Conservation (phyloP, 2,888 invertebrate genomes). For the Acronicta psi region DNA sequence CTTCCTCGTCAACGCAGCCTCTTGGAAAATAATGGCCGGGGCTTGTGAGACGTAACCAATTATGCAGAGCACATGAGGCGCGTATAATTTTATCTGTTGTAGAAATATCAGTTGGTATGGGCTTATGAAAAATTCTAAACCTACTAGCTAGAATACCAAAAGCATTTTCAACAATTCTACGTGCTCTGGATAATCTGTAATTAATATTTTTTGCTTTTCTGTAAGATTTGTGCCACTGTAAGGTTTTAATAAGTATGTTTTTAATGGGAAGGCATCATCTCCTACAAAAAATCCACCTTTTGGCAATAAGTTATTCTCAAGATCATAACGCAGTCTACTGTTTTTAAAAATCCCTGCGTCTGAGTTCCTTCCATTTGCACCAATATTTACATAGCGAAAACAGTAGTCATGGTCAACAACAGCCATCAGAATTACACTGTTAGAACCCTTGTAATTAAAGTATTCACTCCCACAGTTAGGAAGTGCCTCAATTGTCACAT, state of each 20-base stretch:
- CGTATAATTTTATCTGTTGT: slow-evolving; percentile 35
- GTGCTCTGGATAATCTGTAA: slow-evolving; percentile 25
- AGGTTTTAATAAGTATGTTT: slow-evolving; percentile 7
- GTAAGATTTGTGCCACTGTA: slow-evolving; percentile 2
- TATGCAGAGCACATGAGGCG: slow-evolving; percentile 31
- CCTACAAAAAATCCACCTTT: slow-evolving; percentile 7
- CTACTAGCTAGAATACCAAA: slow-evolving; percentile 46
- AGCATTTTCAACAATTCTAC: slow-evolving; percentile 45
- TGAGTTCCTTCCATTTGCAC: slow-evolving; percentile 25
- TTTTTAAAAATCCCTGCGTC: slow-evolving; percentile 25
- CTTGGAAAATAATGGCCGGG: too few relatives aligned
- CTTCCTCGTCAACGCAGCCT: too few relatives aligned
- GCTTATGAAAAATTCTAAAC: slow-evolving; percentile 43
- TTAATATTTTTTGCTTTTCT: slow-evolving; percentile 17
- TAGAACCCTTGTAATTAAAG: slow-evolving; percentile 27
- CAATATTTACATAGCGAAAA: slow-evolving; percentile 19
- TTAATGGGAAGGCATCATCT: slow-evolving; percentile 10
- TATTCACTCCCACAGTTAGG: slow-evolving; percentile 22
- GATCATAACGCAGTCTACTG: slow-evolving; percentile 5
- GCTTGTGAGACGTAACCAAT: too few relatives aligned
- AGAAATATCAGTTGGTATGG: slow-evolving; percentile 29
- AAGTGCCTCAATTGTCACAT: slow-evolving; percentile 34
- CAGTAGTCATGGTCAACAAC: too few relatives aligned
- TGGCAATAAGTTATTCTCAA: slow-evolving; percentile 3
- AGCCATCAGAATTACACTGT: slow-evolving; percentile 25